A percentile compares a stretch with the other conserved stretches of the same genome.
Conservation (phyloP, 2,113 vertebrate species). For the Dipodomys spectabilis region DNA sequence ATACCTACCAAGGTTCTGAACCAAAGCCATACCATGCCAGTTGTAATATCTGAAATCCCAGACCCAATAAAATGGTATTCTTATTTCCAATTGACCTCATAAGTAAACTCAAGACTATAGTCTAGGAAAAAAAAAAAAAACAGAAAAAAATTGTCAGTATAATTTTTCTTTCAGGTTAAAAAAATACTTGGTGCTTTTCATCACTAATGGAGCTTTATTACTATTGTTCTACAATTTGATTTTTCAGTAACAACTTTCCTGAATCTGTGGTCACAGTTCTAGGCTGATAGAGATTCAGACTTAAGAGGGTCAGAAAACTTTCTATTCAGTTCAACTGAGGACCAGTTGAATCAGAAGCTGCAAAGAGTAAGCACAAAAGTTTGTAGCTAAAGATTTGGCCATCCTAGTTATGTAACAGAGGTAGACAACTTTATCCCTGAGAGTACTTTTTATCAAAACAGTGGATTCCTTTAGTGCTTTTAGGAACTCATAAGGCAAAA, state of each 20-base stretch:
- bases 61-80: conserved; percentile 92
- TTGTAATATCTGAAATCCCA: conserved; percentile 93
- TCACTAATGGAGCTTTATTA: not conserved
- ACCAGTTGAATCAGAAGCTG: not conserved
- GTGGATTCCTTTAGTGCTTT: not conserved
- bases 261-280: not conserved
- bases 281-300: not conserved
- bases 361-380: not conserved
- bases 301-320: not conserved
- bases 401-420: not conserved
- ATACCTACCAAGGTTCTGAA: conserved; percentile 92
- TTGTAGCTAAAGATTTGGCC: not conserved
- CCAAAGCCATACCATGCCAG: conserved; percentile 94
- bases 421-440: too few relatives aligned
- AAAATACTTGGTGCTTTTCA: not conserved
- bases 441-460: not conserved
- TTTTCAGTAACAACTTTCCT: not conserved
- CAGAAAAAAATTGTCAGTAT: not conserved
- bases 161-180: not conserved
- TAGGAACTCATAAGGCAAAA: not conserved
- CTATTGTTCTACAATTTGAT: not conserved
- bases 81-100: conserved; percentile 95
- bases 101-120: conserved; percentile 92
- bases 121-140: conserved; percentile 81
- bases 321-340: not conserved